Percentiles rank a stretch among this genome's conserved stretches.
Conservation (phyloP, 1,140 invertebrate genomes). For the Eumaeus atala region DNA sequence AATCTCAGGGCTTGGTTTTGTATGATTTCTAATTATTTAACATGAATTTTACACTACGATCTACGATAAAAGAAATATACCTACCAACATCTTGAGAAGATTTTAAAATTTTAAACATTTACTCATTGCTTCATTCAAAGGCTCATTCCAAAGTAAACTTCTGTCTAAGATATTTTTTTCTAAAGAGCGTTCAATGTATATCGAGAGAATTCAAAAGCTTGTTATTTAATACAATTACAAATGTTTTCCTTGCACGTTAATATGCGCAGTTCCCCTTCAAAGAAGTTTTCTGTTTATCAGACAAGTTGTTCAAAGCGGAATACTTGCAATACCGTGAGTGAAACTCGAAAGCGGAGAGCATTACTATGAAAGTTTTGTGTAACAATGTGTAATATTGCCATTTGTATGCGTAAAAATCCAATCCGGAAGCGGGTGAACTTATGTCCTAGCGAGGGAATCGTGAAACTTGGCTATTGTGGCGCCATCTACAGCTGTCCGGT, state of each 20-base stretch:
- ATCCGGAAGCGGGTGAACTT: constrained; percentile 52
- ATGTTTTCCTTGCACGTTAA: not conserved
- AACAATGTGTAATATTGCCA: constrained; percentile 71
- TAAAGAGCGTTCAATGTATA: too few relatives aligned
- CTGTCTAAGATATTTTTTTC: too few relatives aligned
- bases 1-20: too few relatives aligned
- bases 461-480: constrained; percentile 61
- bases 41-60: too few relatives aligned
- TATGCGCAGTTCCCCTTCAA: constrained; percentile 12
- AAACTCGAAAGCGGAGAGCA: constrained; percentile 53
- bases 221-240: too few relatives aligned
- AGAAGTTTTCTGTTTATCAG: constrained; percentile 49
- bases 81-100: too few relatives aligned
- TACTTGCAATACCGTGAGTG: constrained; percentile 45
- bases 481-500: constrained; percentile 66
- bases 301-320: constrained; percentile 49
- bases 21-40: too few relatives aligned
- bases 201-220: too few relatives aligned
- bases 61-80: too few relatives aligned
- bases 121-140: too few relatives aligned
- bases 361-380: constrained; percentile 65
- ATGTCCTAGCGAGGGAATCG: constrained; percentile 36
- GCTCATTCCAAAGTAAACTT: too few relatives aligned
- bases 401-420: constrained; percentile 66
- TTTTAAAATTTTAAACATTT: too few relatives aligned